Conservation (phyloP, 2,113 vertebrate genomes). For the Falco punctatus region DNA sequence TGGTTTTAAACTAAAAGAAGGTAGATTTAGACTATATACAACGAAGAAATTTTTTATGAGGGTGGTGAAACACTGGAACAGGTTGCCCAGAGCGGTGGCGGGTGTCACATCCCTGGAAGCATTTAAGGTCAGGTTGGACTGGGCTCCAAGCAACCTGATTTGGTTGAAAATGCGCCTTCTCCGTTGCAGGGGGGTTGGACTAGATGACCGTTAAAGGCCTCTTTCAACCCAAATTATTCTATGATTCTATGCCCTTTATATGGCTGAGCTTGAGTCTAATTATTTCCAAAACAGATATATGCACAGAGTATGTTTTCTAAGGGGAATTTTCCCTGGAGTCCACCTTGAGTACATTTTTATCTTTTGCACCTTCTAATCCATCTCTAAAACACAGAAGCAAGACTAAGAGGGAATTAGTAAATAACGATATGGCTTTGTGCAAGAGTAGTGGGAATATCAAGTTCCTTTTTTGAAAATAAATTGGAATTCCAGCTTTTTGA, state of each 20-base stretch:
- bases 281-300: background rate
- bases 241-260: background rate
- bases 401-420: slow-evolving; percentile 49
- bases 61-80: background rate
- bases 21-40: background rate
- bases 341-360: slow-evolving; percentile 28
- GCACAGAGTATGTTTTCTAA: background rate
- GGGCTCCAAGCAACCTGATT: background rate
- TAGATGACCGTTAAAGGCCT: background rate
- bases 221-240: background rate
- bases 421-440: background rate
- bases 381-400: background rate
- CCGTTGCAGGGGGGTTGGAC: background rate
- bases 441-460: slow-evolving; percentile 42
- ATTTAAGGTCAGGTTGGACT: background rate
- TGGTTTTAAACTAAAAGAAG: background rate
- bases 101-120: background rate
- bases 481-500: slow-evolving; percentile 36
- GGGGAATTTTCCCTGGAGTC: background rate
- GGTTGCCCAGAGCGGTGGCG: background rate
- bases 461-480: slow-evolving; percentile 24
- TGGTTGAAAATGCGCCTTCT: background rate
- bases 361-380: slow-evolving; percentile 36
- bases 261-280: background rate
- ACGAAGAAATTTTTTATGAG: background rate